Percentiles rank a stretch among this genome's conserved stretches.
These are phyloP conservation scores for Lobophora halterata DNA, from an alignment of 2,888 invertebrate species.

Conservation along the genomic window DNA sequence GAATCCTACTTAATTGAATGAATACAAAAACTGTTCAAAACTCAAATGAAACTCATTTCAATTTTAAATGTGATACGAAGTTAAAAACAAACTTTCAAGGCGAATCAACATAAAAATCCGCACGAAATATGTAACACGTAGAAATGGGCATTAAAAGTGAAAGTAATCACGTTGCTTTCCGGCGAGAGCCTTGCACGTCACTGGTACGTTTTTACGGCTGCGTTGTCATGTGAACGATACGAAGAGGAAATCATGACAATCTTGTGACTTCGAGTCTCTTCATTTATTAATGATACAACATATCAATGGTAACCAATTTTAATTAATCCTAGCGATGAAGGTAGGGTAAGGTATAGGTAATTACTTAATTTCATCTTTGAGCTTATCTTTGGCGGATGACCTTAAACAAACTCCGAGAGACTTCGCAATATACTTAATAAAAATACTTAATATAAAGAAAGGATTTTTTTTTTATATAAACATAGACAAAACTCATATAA, in stretches of 20 bases:
- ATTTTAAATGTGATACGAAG: conserved; percentile 1
- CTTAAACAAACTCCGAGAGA: too few relatives aligned
- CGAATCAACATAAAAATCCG: conserved; percentile 15
- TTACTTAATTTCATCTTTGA: too few relatives aligned
- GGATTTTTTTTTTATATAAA: too few relatives aligned
- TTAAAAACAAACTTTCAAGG: conserved; percentile 14
- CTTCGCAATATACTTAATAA: too few relatives aligned
- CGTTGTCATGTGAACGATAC: conserved; percentile 19
- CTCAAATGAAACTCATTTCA: conserved; percentile 10
- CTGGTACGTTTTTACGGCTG: conserved; percentile 10
- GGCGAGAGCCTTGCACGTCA: conserved; percentile 12
- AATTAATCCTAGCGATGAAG: too few relatives aligned
- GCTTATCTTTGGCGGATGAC: too few relatives aligned
- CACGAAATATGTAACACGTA: conserved; percentile 16
- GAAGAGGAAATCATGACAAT: conserved; percentile 2
- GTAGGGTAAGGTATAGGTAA: too few relatives aligned
- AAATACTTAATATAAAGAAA: too few relatives aligned
- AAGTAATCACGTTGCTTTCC: conserved; percentile 24
- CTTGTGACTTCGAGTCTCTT: conserved; percentile 1
- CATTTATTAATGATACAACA: too few relatives aligned
- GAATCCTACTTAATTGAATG: too few relatives aligned
- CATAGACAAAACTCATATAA: too few relatives aligned
- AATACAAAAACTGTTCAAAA: conserved; percentile 2
- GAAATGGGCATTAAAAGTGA: conserved; percentile 25
- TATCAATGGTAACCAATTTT: too few relatives aligned